A percentile compares a stretch with the other conserved stretches of the same genome.
Conservation (phyloP, 1,140 invertebrate genomes). For the Pemphigus obesinymphae region DNA sequence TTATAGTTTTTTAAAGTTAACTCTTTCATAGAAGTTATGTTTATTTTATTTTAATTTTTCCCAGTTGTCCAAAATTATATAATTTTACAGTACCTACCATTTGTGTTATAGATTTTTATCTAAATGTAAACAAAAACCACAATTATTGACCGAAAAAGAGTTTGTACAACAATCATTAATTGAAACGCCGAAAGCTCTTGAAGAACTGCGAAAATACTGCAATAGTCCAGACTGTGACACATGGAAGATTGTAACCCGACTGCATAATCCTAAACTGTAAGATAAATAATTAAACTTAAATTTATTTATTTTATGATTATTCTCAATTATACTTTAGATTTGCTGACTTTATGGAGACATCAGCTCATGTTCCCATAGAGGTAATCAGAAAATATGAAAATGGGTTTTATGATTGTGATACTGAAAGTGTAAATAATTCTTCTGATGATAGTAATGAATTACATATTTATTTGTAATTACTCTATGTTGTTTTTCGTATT, state of each 20-base stretch:
- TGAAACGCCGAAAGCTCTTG: constrained; percentile 77
- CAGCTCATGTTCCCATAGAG: constrained; percentile 70
- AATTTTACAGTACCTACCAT: too few species aligned
- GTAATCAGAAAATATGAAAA: constrained; percentile 72
- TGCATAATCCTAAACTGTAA: constrained; percentile 70
- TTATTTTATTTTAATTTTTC: too few species aligned
- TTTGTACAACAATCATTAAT: constrained; percentile 71
- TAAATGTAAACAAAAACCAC: neutral
- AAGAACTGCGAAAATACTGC: constrained; percentile 73
- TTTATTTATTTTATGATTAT: neutral
- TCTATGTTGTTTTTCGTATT: too few species aligned
- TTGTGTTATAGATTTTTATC: neutral
- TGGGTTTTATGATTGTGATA: constrained; percentile 49
- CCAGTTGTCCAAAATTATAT: too few species aligned
- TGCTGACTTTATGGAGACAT: constrained; percentile 78
- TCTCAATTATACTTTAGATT: constrained; percentile 59
- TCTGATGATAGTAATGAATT: too few species aligned
- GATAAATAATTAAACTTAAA: too few species aligned
- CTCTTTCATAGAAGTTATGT: too few species aligned
- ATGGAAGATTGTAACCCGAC: constrained; percentile 72
- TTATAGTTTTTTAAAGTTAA: too few species aligned
- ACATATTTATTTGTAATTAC: too few species aligned
- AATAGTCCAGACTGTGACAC: constrained; percentile 82
- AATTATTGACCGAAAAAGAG: constrained; percentile 73
- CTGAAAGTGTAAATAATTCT: too few species aligned